phyloP scores from a whole-genome alignment of 2,888 invertebrate genomes.

The Sinopyrophorus schimmeli region DNA sequence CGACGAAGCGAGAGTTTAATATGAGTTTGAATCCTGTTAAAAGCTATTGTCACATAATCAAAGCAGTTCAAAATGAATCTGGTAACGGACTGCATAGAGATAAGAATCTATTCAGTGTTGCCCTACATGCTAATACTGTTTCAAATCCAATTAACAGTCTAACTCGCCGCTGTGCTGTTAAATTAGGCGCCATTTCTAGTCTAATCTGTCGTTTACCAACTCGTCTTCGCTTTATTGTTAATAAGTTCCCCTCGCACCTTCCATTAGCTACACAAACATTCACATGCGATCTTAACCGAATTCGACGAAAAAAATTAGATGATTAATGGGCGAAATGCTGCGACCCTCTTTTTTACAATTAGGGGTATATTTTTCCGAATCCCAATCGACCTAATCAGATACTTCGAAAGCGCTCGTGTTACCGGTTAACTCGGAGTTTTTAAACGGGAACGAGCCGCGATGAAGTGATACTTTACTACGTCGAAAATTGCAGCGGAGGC shows the following conservation, averaged over 20 bases:
- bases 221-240: conserved; percentile 23
- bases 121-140: conserved; percentile 35
- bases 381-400: conserved; percentile 39
- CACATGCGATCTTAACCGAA: no score
- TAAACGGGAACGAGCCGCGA: no score
- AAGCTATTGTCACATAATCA: conserved; percentile 33
- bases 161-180: conserved; percentile 35
- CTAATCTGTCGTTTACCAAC: conserved; percentile 34
- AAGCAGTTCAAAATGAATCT: conserved; percentile 29
- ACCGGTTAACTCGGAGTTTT: conserved; percentile 17
- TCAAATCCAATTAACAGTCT: conserved; percentile 36
- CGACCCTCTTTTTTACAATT: conserved; percentile 29
- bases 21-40: conserved; percentile 32
- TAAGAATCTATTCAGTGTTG: conserved; percentile 33
- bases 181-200: conserved; percentile 42
- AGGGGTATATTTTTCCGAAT: conserved; percentile 32
- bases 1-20: conserved; percentile 30
- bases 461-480: no score
- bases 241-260: conserved; percentile 22
- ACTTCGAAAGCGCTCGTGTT: conserved; percentile 35
- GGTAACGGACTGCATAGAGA: conserved; percentile 32
- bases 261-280: no score
- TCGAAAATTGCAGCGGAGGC: no score
- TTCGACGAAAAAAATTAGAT: no score
- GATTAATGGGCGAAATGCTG: conserved; percentile 21